Evolutionary conservation across 2,797 vertebrate species (phyloP), one percentile per base, ranked within the genome.

Genomic region (Sebastes melanostomus): DNA sequence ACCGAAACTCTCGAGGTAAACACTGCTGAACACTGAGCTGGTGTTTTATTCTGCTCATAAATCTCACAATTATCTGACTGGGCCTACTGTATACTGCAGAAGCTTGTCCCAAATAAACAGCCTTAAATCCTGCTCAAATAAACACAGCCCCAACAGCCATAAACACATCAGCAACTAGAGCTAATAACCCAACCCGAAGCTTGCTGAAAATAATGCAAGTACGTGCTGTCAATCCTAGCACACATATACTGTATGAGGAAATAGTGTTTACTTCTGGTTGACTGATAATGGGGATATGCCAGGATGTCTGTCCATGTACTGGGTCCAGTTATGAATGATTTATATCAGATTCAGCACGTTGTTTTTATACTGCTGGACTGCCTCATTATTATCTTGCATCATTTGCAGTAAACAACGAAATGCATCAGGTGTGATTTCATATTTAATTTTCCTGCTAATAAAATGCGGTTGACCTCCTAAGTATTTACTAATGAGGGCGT

Each of bases 71-170:
- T 86, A 85, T 86, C 66, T 62, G 67, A 80, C 61, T 60, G 59
- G 55, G 77, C 13, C 55, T 50, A 62, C 56, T 79, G 78, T 80
- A 75, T 69, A 70, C 80, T 52, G 50, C 62, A 14, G 70, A 70
- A 32, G 81, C 34, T 36, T 56, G 46, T 70, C 30, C 63, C 75
- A 69, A 54, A 87, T 80, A 89, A 88, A 88, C 78, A 86, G 30
- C 69, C 65, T 80, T 74, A 82, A 87, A 88, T 86, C 85, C 46
- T 27, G 22, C 75, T 88, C 54, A 87, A 85, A 89, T 88, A 88
- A 88, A 90, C 80, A 77, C 58, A 46, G 78, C 56, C 71, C 66
- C 34, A 66, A 14, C 58, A 80, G 72, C 76, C 67, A 75, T 87
- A 89, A 89, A 90, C 86, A 90, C 86, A 72, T 89, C 66, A 32